These are phyloP conservation scores for Ranitomeya variabilis DNA, from an alignment of 2,113 vertebrate species.

Conservation along the genomic window DNA sequence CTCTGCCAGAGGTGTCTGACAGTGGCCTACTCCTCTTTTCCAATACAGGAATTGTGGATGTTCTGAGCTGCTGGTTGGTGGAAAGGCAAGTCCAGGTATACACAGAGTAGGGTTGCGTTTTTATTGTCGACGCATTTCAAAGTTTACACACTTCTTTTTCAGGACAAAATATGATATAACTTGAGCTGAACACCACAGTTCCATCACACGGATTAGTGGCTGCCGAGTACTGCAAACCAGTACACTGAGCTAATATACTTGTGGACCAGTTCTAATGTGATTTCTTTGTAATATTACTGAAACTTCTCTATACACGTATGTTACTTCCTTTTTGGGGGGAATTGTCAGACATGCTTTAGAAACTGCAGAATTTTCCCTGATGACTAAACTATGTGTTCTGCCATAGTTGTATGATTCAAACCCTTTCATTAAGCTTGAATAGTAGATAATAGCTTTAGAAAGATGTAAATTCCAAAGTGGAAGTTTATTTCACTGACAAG, in stretches of 20 bases:
- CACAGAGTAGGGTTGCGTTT: too few species aligned
- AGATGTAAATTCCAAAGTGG: slow-evolving; percentile 1
- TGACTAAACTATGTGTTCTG: background rate
- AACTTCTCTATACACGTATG: background rate
- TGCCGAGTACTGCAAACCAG: too few species aligned
- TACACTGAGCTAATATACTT: background rate
- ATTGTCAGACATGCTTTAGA: background rate
- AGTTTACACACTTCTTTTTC: too few species aligned
- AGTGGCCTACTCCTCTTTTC: too few species aligned
- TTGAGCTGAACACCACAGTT: too few species aligned
- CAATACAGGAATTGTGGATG: too few species aligned
- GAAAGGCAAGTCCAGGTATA: too few species aligned
- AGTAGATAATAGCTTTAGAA: background rate
- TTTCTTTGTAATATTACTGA: background rate
- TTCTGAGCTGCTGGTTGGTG: too few species aligned
- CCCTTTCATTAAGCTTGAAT: background rate
- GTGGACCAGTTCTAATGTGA: background rate
- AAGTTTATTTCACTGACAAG: background rate
- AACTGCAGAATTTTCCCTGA: background rate
- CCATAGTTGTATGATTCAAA: background rate
- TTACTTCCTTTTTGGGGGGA: background rate
- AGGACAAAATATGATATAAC: too few species aligned
- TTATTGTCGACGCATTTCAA: too few species aligned
- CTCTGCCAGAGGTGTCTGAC: too few species aligned
- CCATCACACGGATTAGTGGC: too few species aligned